These are phyloP conservation scores for Hydrolagus affinis DNA, from an alignment of 2,113 vertebrate genomes.

Conservation along the genomic window DNA sequence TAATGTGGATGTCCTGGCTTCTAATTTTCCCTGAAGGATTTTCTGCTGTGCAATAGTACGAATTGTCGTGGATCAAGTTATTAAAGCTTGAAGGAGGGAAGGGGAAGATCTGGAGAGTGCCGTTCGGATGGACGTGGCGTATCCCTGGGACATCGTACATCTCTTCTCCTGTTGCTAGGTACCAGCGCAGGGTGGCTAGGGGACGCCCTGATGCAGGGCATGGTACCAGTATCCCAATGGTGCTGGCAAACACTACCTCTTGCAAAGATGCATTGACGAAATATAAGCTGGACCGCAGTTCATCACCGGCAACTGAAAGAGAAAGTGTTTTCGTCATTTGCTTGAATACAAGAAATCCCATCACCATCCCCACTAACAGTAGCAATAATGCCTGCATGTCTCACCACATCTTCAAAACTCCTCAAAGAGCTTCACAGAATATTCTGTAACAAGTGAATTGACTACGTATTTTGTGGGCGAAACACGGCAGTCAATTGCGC, in stretches of 20 bases:
- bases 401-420: no score
- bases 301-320: slow-evolving; percentile 88
- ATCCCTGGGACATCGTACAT: slow-evolving; percentile 99
- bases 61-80: slow-evolving; percentile 99
- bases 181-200: slow-evolving; percentile 92
- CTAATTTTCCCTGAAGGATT: slow-evolving; percentile 99
- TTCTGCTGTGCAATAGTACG: slow-evolving; percentile 98
- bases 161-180: slow-evolving; percentile 95
- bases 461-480: no score
- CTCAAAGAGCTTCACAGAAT: no score
- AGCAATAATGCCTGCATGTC: no score
- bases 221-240: slow-evolving; percentile 94
- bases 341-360: background rate
- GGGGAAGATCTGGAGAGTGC: slow-evolving; percentile 98
- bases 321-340: background rate
- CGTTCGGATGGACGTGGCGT: slow-evolving; percentile 95
- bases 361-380: no score
- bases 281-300: slow-evolving; percentile 94
- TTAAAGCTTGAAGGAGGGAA: slow-evolving; percentile 99
- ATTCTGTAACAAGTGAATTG: no score
- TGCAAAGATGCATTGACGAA: slow-evolving; percentile 99
- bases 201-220: slow-evolving; percentile 91
- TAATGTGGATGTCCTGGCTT: slow-evolving; percentile 99
- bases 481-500: no score
- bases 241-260: slow-evolving; percentile 99